Evolutionary conservation across 2,113 vertebrate species (phyloP).

Genomic region (Upupa epops): DNA sequence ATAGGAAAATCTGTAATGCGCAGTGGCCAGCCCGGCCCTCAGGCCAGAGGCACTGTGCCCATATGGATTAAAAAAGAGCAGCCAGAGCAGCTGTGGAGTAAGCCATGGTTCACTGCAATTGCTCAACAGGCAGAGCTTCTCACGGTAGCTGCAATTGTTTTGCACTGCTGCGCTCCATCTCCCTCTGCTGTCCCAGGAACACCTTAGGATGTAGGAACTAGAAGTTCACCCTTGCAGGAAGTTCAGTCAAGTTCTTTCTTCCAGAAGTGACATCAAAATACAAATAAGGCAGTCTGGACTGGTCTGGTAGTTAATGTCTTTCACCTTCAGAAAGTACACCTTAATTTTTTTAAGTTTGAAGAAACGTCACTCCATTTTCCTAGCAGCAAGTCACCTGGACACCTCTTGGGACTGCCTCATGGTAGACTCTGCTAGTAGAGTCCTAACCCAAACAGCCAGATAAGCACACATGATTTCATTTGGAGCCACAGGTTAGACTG

Average conservation of each 20-base stretch:
- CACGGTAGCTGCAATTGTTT: background rate
- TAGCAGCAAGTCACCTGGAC: background rate
- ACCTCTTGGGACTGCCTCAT: background rate
- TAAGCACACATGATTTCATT: background rate
- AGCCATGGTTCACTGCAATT: background rate
- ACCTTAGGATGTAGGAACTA: background rate
- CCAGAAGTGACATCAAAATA: background rate
- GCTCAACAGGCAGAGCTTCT: background rate
- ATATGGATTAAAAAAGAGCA: background rate
- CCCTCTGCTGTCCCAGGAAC: background rate
- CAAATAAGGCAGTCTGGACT: background rate
- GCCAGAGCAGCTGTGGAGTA: background rate
- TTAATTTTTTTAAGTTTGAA: background rate
- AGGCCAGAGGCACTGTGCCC: background rate
- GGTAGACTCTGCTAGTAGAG: background rate
- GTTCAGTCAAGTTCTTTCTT: background rate
- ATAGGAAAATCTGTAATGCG: accelerated
- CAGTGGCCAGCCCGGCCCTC: background rate
- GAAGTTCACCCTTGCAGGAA: background rate
- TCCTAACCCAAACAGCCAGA: background rate
- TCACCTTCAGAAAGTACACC: background rate
- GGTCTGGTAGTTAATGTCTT: background rate
- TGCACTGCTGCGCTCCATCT: background rate
- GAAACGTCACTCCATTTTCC: background rate
- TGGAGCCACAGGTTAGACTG: background rate